These are phyloP conservation scores for Clarias batrachus DNA, from an alignment of 2,113 vertebrate genomes.

Conservation along the genomic window DNA sequence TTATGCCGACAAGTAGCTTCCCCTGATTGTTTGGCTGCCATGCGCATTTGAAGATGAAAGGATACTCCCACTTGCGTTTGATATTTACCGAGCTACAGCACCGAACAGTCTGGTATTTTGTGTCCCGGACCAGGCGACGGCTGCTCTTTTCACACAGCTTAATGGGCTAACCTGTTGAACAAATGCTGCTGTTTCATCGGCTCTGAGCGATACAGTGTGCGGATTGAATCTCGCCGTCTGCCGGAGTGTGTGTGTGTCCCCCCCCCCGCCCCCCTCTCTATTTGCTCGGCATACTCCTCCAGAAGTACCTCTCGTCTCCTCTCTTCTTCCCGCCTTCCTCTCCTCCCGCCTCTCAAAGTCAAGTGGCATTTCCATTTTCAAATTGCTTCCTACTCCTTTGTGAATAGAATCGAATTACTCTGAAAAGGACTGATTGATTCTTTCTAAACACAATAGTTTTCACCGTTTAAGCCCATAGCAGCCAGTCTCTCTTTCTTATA, in stretches of 20 bases:
- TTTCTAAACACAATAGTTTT: slow-evolving; percentile 73
- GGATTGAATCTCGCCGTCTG: slow-evolving; percentile 29
- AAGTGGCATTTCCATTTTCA: slow-evolving; percentile 77
- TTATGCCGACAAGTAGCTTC: slow-evolving; percentile 16
- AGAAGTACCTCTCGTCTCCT: slow-evolving; percentile 36
- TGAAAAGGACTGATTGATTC: slow-evolving; percentile 77
- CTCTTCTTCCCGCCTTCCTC: slow-evolving; percentile 38
- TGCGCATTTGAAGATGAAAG: slow-evolving; percentile 8
- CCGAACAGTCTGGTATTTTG: slow-evolving; percentile 17
- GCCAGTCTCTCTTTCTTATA: slow-evolving; percentile 57
- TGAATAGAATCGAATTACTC: slow-evolving; percentile 76
- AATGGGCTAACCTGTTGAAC: slow-evolving; percentile 42
- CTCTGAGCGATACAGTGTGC: slow-evolving; percentile 1
- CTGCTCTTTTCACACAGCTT: slow-evolving; percentile 36
- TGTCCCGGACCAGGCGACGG: slow-evolving; percentile 12
- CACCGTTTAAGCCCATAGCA: slow-evolving; percentile 64
- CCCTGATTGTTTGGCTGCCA: slow-evolving; percentile 23
- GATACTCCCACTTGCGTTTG: slow-evolving; percentile 14
- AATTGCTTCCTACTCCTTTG: slow-evolving; percentile 74
- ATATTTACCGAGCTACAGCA: slow-evolving; percentile 1
- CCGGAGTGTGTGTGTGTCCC: not conserved
- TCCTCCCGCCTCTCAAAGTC: slow-evolving; percentile 64
- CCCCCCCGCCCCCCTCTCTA: slow-evolving; percentile 8
- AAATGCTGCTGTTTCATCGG: not conserved
- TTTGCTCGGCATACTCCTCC: slow-evolving; percentile 42